Conservation (phyloP, 1,140 invertebrate species). For the Popillia japonica region DNA sequence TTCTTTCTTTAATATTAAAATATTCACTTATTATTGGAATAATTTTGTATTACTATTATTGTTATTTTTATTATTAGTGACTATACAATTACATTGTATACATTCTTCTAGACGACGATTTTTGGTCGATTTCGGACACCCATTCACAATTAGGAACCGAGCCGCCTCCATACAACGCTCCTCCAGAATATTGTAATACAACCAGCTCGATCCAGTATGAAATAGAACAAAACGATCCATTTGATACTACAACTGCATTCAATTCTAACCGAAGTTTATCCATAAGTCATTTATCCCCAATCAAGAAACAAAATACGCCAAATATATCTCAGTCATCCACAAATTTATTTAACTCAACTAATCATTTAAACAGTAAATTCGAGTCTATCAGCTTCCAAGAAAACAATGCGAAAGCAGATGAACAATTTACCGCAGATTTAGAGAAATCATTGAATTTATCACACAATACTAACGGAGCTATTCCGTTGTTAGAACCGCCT, state of each 20-base stretch:
- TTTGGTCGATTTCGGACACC: not conserved
- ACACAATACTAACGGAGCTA: slow-evolving; percentile 28
- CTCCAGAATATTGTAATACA: slow-evolving; percentile 62
- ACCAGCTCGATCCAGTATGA: slow-evolving; percentile 36
- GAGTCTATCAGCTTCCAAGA: not conserved
- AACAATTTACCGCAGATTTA: slow-evolving; percentile 49
- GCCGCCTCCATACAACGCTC: slow-evolving; percentile 64
- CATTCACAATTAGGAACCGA: not conserved
- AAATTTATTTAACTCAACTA: not conserved
- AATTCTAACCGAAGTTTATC: slow-evolving; percentile 45
- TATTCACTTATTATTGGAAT: no score
- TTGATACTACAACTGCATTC: slow-evolving; percentile 65
- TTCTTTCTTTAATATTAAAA: no score
- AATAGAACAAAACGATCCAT: slow-evolving; percentile 63
- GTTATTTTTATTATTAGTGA: no score
- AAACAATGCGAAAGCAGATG: slow-evolving; percentile 45
- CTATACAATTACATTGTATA: not conserved
- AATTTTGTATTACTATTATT: no score
- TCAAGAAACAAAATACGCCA: not conserved
- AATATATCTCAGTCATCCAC: not conserved
- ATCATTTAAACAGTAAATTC: slow-evolving; percentile 18
- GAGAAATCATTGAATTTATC: slow-evolving; percentile 39
- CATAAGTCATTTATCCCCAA: not conserved
- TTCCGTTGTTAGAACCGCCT: slow-evolving; percentile 45
- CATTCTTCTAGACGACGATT: not conserved